Evolutionary conservation across 2,113 vertebrate species (phyloP).

Genomic region (Ictalurus punctatus): DNA sequence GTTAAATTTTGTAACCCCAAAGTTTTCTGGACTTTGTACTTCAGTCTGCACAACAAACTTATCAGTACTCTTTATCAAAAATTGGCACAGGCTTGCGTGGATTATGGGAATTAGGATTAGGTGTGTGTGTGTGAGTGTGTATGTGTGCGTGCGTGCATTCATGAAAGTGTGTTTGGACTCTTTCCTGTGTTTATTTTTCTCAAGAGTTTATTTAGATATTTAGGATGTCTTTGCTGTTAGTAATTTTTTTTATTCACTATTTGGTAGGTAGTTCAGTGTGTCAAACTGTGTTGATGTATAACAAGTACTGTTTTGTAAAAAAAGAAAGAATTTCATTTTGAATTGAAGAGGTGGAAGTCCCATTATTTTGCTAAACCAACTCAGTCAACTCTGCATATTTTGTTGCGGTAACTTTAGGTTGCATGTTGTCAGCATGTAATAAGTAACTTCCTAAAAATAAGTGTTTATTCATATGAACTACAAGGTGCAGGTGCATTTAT

Average conservation of each 20-base stretch:
- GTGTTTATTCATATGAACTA: neutral
- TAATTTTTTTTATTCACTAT: neutral
- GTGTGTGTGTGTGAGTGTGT: neutral
- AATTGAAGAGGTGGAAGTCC: neutral
- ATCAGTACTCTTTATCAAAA: slow-evolving; percentile 1
- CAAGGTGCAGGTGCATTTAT: too few relatives aligned
- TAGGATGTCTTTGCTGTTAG: neutral
- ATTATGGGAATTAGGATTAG: slow-evolving; percentile 31
- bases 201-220: too few relatives aligned
- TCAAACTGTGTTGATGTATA: neutral
- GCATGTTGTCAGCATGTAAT: neutral
- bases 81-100: neutral
- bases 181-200: neutral
- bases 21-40: slow-evolving; percentile 23
- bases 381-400: neutral
- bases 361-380: neutral
- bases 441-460: neutral
- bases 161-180: neutral
- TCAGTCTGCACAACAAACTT: slow-evolving; percentile 15
- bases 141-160: neutral
- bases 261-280: neutral
- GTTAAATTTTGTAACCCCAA: neutral
- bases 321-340: neutral
- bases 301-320: neutral
- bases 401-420: neutral